A percentile compares a stretch with the other conserved stretches of the same genome.
phyloP scores from a whole-genome alignment of 2,888 invertebrate species.

The Quadroppia sp. region DNA sequence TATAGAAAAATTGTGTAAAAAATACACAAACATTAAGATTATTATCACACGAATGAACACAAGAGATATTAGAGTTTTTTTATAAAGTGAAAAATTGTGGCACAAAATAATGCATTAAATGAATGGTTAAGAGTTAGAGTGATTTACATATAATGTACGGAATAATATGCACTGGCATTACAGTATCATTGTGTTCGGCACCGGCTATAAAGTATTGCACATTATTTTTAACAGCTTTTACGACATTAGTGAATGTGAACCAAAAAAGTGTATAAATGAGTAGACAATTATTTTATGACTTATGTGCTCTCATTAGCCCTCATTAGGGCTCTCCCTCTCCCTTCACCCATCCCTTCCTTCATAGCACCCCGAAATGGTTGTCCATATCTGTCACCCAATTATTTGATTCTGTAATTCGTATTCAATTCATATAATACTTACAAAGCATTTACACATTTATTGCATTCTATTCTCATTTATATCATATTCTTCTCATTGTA shows the following conservation, averaged over 20 bases:
- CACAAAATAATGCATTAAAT: background rate
- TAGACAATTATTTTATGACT: too few relatives aligned
- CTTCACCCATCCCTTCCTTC: background rate
- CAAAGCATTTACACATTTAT: too few relatives aligned
- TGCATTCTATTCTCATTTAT: background rate
- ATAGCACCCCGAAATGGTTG: too few relatives aligned
- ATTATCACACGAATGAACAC: conserved; percentile 12
- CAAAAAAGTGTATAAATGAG: too few relatives aligned
- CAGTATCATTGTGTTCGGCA: background rate
- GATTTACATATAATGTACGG: background rate
- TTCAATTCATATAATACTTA: too few relatives aligned
- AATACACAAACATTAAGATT: conserved; percentile 20
- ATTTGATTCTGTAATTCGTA: too few relatives aligned
- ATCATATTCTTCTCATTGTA: background rate
- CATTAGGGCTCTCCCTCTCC: background rate
- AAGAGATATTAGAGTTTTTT: background rate
- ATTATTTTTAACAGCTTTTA: background rate
- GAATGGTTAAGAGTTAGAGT: background rate
- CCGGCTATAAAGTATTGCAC: background rate
- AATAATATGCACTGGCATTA: background rate
- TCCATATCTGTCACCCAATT: too few relatives aligned
- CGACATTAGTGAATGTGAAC: too few relatives aligned
- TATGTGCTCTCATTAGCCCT: too few relatives aligned
- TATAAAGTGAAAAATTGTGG: conserved; percentile 15
- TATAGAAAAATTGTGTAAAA: background rate